These are phyloP conservation scores for Laspeyria flexula DNA, from an alignment of 2,888 invertebrate genomes.

Conservation along the genomic window DNA sequence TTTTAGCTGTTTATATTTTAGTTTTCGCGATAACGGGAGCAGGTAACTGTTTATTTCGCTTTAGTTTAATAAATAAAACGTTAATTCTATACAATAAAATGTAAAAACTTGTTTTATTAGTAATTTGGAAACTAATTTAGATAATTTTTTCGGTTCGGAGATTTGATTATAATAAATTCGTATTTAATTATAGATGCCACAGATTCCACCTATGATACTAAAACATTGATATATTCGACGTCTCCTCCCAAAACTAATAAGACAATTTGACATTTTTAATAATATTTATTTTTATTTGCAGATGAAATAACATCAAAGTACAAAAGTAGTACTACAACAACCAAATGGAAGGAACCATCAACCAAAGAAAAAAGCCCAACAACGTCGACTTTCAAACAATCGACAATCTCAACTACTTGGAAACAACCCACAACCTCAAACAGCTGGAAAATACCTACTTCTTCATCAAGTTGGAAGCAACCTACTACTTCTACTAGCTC, in stretches of 20 bases:
- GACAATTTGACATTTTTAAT: too few relatives aligned
- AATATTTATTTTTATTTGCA: slow-evolving; percentile 27
- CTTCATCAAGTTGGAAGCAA: background rate
- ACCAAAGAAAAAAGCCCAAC: background rate
- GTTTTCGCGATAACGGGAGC: slow-evolving; percentile 37
- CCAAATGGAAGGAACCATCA: background rate
- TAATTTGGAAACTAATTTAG: slow-evolving; percentile 5
- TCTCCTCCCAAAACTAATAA: too few relatives aligned
- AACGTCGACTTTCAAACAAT: too few relatives aligned
- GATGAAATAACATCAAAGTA: slow-evolving; percentile 26
- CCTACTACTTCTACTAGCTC: background rate
- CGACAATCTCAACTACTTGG: too few relatives aligned
- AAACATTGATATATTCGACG: too few relatives aligned
- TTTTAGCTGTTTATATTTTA: slow-evolving; percentile 41
- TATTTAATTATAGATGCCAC: background rate
- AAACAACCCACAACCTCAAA: background rate
- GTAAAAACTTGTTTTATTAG: slow-evolving; percentile 1
- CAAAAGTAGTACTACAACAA: slow-evolving; percentile 14
- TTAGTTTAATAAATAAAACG: background rate
- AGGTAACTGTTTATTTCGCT: slow-evolving; percentile 47
- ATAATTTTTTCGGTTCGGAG: slow-evolving; percentile 1
- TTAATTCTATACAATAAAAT: slow-evolving; percentile 1
- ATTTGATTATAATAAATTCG: background rate
- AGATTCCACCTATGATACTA: too few relatives aligned
- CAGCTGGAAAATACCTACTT: background rate